These are phyloP conservation scores for Caenorhabditis sinica DNA, from an alignment of 2,888 invertebrate genomes.

Conservation along the genomic window DNA sequence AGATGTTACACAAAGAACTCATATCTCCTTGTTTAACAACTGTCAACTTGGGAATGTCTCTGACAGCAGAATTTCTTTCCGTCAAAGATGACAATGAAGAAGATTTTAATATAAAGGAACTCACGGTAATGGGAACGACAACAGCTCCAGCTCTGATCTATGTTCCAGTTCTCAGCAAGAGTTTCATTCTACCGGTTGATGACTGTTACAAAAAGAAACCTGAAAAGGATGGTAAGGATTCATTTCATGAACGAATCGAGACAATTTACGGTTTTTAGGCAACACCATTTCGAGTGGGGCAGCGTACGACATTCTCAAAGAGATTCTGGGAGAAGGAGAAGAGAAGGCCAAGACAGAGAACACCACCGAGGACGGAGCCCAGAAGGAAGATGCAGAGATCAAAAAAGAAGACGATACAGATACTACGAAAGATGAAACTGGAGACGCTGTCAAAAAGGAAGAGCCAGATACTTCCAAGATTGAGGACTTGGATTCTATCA, in stretches of 20 bases:
- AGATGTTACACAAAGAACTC: slow-evolving; percentile 10
- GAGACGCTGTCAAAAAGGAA: no score
- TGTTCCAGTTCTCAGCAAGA: slow-evolving; percentile 11
- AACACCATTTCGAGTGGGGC: background rate
- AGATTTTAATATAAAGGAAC: background rate
- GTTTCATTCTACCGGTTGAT: slow-evolving; percentile 37
- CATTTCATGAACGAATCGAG: background rate
- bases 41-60: slow-evolving; percentile 31
- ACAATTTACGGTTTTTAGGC: background rate
- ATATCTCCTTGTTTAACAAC: slow-evolving; percentile 12
- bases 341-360: background rate
- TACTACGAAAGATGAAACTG: no score
- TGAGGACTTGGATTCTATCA: no score
- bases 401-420: background rate
- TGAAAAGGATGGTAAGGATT: background rate
- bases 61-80: slow-evolving; percentile 10
- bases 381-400: slow-evolving; percentile 1
- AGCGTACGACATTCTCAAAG: slow-evolving; percentile 16
- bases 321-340: slow-evolving; percentile 11
- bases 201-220: slow-evolving; percentile 15
- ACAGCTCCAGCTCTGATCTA: background rate
- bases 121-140: slow-evolving; percentile 5
- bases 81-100: background rate
- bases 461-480: no score
- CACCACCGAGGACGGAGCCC: background rate